Percentiles rank a stretch among this genome's conserved stretches.
Evolutionary conservation across 2,797 vertebrate species (phyloP).

Genomic region (Poecile montanus): DNA sequence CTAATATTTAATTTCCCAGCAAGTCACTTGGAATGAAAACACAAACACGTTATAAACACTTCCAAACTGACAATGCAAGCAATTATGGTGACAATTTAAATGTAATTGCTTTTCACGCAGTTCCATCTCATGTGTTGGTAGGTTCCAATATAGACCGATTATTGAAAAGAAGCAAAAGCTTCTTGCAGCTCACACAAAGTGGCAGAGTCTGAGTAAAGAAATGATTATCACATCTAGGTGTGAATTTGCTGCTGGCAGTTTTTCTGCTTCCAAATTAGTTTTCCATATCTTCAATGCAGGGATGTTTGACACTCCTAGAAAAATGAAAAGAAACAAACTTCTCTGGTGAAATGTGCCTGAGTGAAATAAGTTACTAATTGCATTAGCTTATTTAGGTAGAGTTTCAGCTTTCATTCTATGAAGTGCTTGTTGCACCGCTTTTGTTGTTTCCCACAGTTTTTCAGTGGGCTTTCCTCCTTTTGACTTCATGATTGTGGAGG

Average conservation of each 20-base stretch:
- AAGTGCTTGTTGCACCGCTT: background rate
- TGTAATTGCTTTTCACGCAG: background rate
- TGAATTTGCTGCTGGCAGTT: background rate
- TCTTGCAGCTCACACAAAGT: background rate
- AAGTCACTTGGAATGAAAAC: background rate
- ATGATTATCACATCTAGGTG: background rate
- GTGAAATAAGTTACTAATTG: background rate
- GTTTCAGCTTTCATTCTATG: background rate
- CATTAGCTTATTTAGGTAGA: background rate
- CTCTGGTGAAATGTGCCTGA: background rate
- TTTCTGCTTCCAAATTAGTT: background rate
- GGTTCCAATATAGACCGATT: background rate
- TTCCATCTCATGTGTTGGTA: background rate
- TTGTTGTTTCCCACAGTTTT: background rate
- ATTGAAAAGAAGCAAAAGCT: background rate
- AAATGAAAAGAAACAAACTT: background rate
- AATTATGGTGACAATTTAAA: background rate
- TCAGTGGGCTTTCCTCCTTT: background rate
- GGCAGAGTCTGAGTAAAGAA: background rate
- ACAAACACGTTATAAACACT: background rate
- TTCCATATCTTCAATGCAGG: background rate
- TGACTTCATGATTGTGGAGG: background rate
- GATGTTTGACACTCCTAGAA: background rate
- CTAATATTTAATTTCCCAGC: background rate
- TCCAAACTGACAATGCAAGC: background rate